Base-by-base conservation (phyloP, 2,113 vertebrate species). In the Setophaga kirtlandii region DNA sequence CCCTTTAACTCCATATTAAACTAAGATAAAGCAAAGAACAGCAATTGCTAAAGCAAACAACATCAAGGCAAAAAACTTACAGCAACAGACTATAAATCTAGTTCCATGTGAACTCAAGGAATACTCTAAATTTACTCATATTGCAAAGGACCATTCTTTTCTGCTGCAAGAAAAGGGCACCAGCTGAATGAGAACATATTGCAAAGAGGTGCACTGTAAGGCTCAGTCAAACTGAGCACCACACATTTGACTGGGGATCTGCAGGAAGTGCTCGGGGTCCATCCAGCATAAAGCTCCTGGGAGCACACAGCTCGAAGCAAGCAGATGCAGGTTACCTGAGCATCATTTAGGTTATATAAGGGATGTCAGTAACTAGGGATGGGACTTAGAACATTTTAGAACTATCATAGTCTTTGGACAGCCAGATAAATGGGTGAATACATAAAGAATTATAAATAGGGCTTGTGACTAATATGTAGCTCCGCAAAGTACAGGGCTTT, bases 1-100 rank as follows among this genome's bases (percentile, higher is more conserved):
- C 25, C 31, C 50, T 96, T 73, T 85, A 76, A 62, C 25, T 91
- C 46, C 14, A 2, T 84, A 71, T 89, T 79, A 89, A 89, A 60
- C 65, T 60, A 62, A 87, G 52, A 47, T 73, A 87, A 85, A 78
- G 10, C 47, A 71, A 89, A 89, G 46, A 83, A 23, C 44, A 47
- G 49, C 39, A 84, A 39, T 73, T 85, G 41, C 62, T 84, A 68
- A 89, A 85, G 37, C 62, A 79, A 94, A 50, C 22, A 78, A 37
- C 23, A 65, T 76, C 22, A 58, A 39, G 39, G 33, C 10, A 62
- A 73, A 83, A 92, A 50, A 1, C 21, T 39, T 56, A 19, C 21
- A 73, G 22, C 58, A 89, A n/a, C 3, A 80, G 83, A 12, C 37
- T 83, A 74, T 92, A 90, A 46, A 87, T 84, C n/a, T 65, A 46